These are phyloP conservation scores for Amblyopsis rosae DNA, from an alignment of 2,113 vertebrate species.

Conservation along the genomic window DNA sequence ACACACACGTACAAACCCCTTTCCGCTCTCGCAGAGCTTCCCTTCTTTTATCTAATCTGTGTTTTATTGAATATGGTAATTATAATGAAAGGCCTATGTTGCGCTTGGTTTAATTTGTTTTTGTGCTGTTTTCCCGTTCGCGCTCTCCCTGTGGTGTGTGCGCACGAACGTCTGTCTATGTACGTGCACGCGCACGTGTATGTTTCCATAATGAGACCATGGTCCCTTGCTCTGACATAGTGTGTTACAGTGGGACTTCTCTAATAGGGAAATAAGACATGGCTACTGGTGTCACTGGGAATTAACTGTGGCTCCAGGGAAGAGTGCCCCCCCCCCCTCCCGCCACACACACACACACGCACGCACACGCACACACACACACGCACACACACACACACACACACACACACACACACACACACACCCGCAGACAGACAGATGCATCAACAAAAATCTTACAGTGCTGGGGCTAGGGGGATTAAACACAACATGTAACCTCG, in stretches of 20 bases:
- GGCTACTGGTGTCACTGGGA: constrained; percentile 67
- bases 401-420: constrained; percentile 13
- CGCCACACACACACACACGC: background rate
- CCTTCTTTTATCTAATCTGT: constrained; percentile 70
- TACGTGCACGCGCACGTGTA: constrained; percentile 40
- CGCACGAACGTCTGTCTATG: constrained; percentile 18
- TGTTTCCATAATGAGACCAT: constrained; percentile 39
- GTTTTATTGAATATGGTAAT: constrained; percentile 77
- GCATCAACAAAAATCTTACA: constrained; percentile 64
- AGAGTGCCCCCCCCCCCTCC: background rate
- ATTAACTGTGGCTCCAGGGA: constrained; percentile 63
- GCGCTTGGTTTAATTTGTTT: constrained; percentile 72
- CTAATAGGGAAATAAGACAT: constrained; percentile 72
- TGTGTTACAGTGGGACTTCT: constrained; percentile 63
- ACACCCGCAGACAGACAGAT: constrained; percentile 23
- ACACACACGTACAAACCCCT: background rate
- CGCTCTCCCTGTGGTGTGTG: constrained; percentile 27
- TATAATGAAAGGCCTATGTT: constrained; percentile 75
- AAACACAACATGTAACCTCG: constrained; percentile 60
- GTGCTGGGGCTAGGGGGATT: constrained; percentile 54
- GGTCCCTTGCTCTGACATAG: constrained; percentile 63
- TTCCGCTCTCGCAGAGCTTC: constrained; percentile 54
- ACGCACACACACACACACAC: constrained; percentile 16
- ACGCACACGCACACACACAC: constrained; percentile 14
- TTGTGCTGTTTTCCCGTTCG: constrained; percentile 52